phyloP scores from a whole-genome alignment of 2,888 invertebrate species.

The Eristalinus sepulchralis region DNA sequence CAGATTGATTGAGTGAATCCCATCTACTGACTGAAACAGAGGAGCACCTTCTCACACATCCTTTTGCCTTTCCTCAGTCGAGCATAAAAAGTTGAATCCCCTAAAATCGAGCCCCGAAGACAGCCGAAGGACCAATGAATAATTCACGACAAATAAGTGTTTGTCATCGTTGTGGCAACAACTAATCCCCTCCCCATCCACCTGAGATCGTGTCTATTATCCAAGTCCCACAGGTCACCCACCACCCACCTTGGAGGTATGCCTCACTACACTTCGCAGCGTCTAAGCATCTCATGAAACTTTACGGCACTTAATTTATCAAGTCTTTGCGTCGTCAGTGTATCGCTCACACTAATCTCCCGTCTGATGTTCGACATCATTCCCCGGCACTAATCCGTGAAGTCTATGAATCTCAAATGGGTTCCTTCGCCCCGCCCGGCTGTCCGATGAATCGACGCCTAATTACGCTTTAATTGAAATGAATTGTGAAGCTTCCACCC shows the following conservation, averaged over 20 bases:
- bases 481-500: background rate
- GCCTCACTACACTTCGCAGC: background rate
- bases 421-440: background rate
- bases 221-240: background rate
- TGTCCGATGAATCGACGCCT: background rate
- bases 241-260: too few relatives aligned
- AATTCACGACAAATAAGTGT: background rate
- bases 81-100: background rate
- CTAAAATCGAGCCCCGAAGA: background rate
- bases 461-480: slow-evolving; percentile 2
- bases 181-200: background rate
- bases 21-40: too few relatives aligned
- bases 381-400: background rate
- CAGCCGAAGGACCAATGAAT: background rate
- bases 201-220: background rate
- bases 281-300: background rate
- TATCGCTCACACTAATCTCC: background rate
- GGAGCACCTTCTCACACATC: background rate
- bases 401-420: background rate
- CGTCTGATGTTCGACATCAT: background rate
- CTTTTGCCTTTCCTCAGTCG: background rate
- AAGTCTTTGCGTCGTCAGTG: background rate
- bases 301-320: background rate
- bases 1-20: too few relatives aligned
- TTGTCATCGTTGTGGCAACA: background rate